Evolutionary conservation across 2,797 vertebrate genomes (phyloP), one percentile per base, ranked within the genome.

Genomic region (Carduelis carduelis): DNA sequence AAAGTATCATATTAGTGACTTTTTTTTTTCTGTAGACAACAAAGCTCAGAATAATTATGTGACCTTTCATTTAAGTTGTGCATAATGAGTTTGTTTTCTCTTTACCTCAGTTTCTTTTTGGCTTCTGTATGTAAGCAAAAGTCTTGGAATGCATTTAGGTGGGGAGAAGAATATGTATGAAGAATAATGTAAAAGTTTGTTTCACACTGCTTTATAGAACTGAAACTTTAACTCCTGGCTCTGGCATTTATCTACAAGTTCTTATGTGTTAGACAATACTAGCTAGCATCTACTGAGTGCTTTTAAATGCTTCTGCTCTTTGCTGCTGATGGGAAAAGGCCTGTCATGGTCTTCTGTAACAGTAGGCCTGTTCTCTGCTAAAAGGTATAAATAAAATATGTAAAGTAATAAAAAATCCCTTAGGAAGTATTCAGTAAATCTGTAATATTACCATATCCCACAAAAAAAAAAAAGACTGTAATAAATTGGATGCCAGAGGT

Each of bases 41-140:
- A 90, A 71, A 85, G 57, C 44, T 95, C 64, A 52, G 75, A 91
- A 94, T 43, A 93, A 82, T 86, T 69, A 70, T 80, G 59, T 96
- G 90, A 91, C 72, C 87, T 97, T 97, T 96, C 71, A 95, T 72
- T 94, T 61, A 95, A 96, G 61, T 70, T 15, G 52, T 59, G 11
- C 21, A 60, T 81, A 46, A 39, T 90, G 61, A 61, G 3, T 78
- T 89, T 95, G n/a, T 87, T 91, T 96, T 15, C 37, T 63, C 28
- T 94, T 89, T 95, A 56, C 34, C 69, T 87, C 41, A 76, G 26
- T 90, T 95, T 96, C 26, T 66, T 83, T 82, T 61, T 86, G 19
- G 24, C 30, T 76, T 93, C 75, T 90, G 3, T 12, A 34, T 81
- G 9, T 27, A 71, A 71, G 37, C 13, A 14, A 81, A 80, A 78